Percentiles rank a stretch among this genome's conserved stretches.
Evolutionary conservation across 1,140 invertebrate species (phyloP).

Genomic region (Trigoniulus corallinus): DNA sequence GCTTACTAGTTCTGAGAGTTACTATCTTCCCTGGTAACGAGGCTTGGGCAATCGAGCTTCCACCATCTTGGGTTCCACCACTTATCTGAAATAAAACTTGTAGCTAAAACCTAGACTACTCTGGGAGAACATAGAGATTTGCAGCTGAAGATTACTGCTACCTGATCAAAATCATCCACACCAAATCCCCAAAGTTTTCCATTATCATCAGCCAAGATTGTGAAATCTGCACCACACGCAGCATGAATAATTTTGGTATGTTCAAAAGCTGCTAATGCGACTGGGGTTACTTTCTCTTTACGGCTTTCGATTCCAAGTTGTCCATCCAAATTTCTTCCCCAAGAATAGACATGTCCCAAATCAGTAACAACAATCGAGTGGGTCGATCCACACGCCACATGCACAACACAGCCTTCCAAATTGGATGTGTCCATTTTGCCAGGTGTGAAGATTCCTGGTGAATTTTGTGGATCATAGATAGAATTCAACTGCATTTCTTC

Average conservation of each 20-base stretch:
- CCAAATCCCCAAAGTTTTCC: slow-evolving; percentile 43
- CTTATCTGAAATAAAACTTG: not conserved
- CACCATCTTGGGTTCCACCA: not conserved
- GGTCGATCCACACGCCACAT: slow-evolving; percentile 47
- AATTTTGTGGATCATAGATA: slow-evolving; percentile 18
- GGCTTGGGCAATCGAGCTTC: not conserved
- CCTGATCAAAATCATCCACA: slow-evolving; percentile 40
- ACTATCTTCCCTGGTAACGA: slow-evolving; percentile 3
- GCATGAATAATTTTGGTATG: slow-evolving; percentile 30
- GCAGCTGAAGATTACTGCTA: too few species aligned
- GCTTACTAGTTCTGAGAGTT: not conserved
- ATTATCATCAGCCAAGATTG: slow-evolving; percentile 40
- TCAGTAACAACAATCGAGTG: slow-evolving; percentile 46
- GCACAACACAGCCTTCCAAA: slow-evolving; percentile 28
- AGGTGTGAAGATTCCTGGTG: slow-evolving; percentile 32
- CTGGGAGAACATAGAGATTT: too few species aligned
- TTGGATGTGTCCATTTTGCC: slow-evolving; percentile 37
- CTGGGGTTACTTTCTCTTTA: slow-evolving; percentile 22
- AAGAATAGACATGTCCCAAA: slow-evolving; percentile 43
- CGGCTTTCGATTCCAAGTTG: slow-evolving; percentile 44
- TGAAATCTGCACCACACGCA: slow-evolving; percentile 49
- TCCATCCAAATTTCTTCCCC: slow-evolving; percentile 51
- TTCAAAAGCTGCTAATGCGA: slow-evolving; percentile 23
- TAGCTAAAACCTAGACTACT: not conserved
- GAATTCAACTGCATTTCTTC: not conserved